These are phyloP conservation scores for Poeciliopsis paucimaculata DNA, from an alignment of 2,797 vertebrate genomes.

Conservation along the genomic window DNA sequence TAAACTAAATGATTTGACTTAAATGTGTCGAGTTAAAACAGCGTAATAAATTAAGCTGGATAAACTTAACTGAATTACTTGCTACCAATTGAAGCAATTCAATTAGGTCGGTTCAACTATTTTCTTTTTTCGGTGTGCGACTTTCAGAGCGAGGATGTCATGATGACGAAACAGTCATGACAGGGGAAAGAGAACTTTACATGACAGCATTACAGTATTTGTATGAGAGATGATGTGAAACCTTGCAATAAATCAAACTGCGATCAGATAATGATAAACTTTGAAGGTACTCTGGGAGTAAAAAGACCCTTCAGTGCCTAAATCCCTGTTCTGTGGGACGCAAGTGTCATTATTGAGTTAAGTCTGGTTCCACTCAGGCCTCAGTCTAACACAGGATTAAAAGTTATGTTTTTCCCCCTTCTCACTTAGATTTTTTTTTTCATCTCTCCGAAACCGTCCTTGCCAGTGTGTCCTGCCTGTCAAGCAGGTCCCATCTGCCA, in stretches of 20 bases:
- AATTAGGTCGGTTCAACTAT: no score
- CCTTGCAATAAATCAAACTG: neutral
- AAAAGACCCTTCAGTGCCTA: neutral
- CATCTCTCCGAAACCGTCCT: neutral
- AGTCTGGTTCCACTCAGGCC: neutral
- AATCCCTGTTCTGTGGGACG: neutral
- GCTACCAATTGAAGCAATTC: no score
- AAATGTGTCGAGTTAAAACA: no score
- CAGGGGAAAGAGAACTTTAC: neutral
- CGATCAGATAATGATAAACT: neutral
- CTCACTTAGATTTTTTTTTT: neutral
- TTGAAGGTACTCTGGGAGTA: neutral
- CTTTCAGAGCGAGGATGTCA: slow-evolving; percentile 50
- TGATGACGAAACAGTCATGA: neutral
- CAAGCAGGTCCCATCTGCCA: neutral
- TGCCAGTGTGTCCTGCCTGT: neutral
- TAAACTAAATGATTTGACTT: no score
- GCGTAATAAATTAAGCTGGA: no score
- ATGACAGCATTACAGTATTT: neutral
- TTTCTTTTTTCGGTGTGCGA: neutral
- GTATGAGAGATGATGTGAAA: neutral
- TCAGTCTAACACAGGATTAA: neutral
- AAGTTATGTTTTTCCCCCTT: neutral
- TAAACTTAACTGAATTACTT: no score
- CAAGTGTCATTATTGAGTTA: neutral